Evolutionary conservation across 2,888 invertebrate genomes (phyloP).

Genomic region (Drosophila niveifrons): DNA sequence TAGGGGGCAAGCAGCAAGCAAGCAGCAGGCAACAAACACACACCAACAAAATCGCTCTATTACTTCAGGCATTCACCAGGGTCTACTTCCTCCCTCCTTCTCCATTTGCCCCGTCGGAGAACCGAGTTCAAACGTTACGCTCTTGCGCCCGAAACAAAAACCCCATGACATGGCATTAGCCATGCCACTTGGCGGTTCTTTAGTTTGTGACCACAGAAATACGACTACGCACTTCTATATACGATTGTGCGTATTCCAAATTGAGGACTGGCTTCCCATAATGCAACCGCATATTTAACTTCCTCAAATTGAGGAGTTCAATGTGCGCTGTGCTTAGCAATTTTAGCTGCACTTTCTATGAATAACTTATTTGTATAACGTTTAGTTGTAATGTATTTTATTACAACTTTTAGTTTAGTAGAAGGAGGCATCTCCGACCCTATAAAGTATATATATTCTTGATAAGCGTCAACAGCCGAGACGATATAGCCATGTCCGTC

Average conservation of each 20-base stretch:
- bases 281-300: constrained; percentile 31
- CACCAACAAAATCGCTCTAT: constrained; percentile 65
- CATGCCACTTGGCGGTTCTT: constrained; percentile 66
- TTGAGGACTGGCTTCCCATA: constrained; percentile 13
- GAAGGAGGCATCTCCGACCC: too few relatives aligned
- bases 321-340: constrained; percentile 33
- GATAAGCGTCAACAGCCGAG: too few relatives aligned
- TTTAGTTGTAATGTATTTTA: background rate
- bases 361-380: background rate
- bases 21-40: constrained; percentile 25
- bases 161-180: constrained; percentile 59
- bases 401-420: too few relatives aligned
- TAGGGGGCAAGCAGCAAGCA: constrained; percentile 12
- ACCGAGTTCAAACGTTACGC: constrained; percentile 67
- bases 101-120: background rate
- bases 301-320: constrained; percentile 36
- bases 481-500: too few relatives aligned
- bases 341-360: background rate
- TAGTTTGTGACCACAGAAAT: constrained; percentile 48
- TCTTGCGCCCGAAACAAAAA: constrained; percentile 67
- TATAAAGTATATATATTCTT: too few relatives aligned
- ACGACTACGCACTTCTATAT: background rate
- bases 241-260: constrained; percentile 3
- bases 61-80: constrained; percentile 23
- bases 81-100: background rate